Base-by-base conservation (phyloP, 2,113 vertebrate species). In the Lathamus discolor region DNA sequence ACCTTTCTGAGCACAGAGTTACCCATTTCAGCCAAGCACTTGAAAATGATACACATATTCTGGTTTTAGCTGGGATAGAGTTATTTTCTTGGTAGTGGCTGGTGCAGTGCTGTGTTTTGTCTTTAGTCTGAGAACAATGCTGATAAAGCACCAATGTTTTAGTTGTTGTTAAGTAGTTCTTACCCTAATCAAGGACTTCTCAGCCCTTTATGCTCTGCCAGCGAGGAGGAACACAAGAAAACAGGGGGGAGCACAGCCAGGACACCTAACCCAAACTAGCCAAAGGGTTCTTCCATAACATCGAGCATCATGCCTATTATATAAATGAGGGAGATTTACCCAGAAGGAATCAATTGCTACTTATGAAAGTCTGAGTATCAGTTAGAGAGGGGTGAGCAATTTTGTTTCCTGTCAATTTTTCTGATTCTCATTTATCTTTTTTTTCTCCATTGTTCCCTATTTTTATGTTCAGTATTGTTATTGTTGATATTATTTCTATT, bases 1-100 rank as follows among this genome's bases (percentile, higher is more conserved):
- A 4, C 14, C 15, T 24, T 48, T 12, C 19, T 0, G 14, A 49
- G 23, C 8, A 7, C 2, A 16, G 9, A 61, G 11, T 6, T 23
- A 43, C 1, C 18, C 16, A 7, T 1, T 31, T 77, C n/a, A 43
- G 78, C 29, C 80, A 73, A 76, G 29, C n/a, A 14, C 52, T 51
- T 67, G 1, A 9, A n/a, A 10, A 16, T 27, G 7, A 25, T 8
- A 17, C 14, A 7, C 1, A 6, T 57, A 22, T 35, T n/a, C 13
- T 59, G 33, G 22, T 35, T 59, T 59, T n/a, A 24, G 33, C 57
- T 59, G 57, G 57, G 57, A 35, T 24, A 57, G 31, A 22, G 19
- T 57, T 57, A 24, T 59, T 59, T 59, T 24, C 57, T 35, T 35
- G 4, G 4, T 35, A 59, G 57, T 59, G 57, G 57, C 57, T 59